Evolutionary conservation across 2,888 invertebrate genomes (phyloP), one percentile per base, ranked within the genome.

Genomic region (Epinotia ramella): DNA sequence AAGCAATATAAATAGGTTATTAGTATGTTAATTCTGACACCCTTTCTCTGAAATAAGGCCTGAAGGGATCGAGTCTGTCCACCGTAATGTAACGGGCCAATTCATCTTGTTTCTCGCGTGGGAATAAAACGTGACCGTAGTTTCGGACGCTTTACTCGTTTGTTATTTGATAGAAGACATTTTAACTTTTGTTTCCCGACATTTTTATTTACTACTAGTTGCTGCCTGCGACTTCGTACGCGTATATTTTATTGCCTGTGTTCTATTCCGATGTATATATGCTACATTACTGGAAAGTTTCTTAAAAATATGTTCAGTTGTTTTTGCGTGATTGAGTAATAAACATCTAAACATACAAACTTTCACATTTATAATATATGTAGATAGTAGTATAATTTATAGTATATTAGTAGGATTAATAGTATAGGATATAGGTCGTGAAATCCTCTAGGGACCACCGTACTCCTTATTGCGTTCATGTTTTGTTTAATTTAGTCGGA

Each of bases 31-130:
- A 69, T 60, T 60, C 59, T 9, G 33, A 33, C 24, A 57, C 44
- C 68, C 57, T 44, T 69, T 59, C 16, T 44, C 44, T 16, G 13
- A 57, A 57, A n/a, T 46, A 20, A 60, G 59, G 69, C 28, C 28
- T 33, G 59, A 24, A 60, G 24, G 57, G 60, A 69, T 59, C 44
- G 68, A 9, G 46, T 46, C 44, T 46, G 69, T 59, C 69, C 59
- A 69, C 46, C 24, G 59, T 60, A 69, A 69, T 60, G 59, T 60
- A 46, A 46, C 59, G 28, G 5, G n/a, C n/a, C 68, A 59, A 69
- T 69, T 69, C 59, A 69, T 69, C 68, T 69, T 69, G n/a, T n/a
- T 62, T 6, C 44, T 46, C 69, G 16, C 69, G 20, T 20, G 69
- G 69, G 59, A 60, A 60, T 60, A 46, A 67, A 40, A 67, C 24